A percentile compares a stretch with the other conserved stretches of the same genome.
phyloP scores from a whole-genome alignment of 1,140 invertebrate species.

The Nasonia vitripennis region DNA sequence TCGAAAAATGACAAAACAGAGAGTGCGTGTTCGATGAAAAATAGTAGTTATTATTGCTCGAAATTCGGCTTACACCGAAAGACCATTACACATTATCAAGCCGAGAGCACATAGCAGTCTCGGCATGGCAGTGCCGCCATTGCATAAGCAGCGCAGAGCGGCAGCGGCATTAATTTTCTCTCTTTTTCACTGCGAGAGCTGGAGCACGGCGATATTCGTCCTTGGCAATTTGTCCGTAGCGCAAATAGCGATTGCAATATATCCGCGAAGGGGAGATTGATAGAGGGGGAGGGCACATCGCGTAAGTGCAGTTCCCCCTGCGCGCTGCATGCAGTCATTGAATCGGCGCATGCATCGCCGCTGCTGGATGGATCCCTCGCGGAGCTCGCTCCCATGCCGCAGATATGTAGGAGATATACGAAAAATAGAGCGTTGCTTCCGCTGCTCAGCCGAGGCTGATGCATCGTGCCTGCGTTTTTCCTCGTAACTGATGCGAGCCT shows the following conservation, averaged over 20 bases:
- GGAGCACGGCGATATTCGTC: background rate
- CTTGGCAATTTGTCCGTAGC: conserved; percentile 18
- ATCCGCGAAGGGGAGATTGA: background rate
- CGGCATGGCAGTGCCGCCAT: background rate
- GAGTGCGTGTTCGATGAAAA: background rate
- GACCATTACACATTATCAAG: background rate
- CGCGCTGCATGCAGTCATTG: background rate
- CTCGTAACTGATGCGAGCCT: background rate
- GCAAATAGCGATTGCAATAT: conserved; percentile 16
- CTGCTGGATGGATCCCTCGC: background rate
- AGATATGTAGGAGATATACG: background rate
- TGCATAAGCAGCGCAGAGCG: background rate
- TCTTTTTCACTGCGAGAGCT: conserved; percentile 1
- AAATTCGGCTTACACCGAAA: background rate
- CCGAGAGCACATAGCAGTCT: background rate
- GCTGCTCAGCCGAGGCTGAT: background rate
- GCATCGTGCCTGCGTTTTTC: background rate
- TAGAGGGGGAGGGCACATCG: background rate
- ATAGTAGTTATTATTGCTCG: background rate
- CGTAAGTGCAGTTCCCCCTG: background rate
- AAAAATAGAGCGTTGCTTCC: conserved; percentile 32
- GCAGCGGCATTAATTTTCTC: conserved; percentile 7
- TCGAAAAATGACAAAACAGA: background rate
- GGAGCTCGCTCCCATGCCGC: background rate
- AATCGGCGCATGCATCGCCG: background rate